phyloP scores from a whole-genome alignment of 2,797 vertebrate genomes.

The Chloroceryle inda region DNA sequence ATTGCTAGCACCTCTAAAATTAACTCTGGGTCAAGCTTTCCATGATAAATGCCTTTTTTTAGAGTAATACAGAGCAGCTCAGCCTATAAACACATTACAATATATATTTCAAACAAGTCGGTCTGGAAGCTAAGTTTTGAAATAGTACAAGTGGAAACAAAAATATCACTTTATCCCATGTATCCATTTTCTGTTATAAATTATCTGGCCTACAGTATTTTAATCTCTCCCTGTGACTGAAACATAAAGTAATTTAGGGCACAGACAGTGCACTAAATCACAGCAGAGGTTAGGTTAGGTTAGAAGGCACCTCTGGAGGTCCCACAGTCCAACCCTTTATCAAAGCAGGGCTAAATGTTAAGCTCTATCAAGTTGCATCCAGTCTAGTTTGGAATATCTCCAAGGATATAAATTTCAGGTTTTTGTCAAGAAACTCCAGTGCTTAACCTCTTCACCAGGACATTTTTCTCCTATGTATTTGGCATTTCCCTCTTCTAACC shows the following conservation, averaged over 20 bases:
- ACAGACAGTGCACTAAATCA: not conserved
- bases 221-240: not conserved
- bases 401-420: not conserved
- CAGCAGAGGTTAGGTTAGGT: not conserved
- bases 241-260: not conserved
- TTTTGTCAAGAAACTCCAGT: not conserved
- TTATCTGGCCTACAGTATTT: not conserved
- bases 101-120: not conserved
- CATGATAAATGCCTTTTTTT: slow-evolving; percentile 35
- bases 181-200: not conserved
- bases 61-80: slow-evolving; percentile 29
- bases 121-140: slow-evolving; percentile 20
- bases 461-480: not conserved
- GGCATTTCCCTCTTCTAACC: not conserved
- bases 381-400: not conserved
- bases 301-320: not conserved
- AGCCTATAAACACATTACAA: slow-evolving; percentile 6
- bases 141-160: slow-evolving; percentile 28
- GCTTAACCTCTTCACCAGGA: not conserved
- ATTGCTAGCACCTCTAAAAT: slow-evolving; percentile 62
- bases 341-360: not conserved
- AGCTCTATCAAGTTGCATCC: not conserved
- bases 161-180: not conserved
- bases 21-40: slow-evolving; percentile 46
- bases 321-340: not conserved